Percentiles rank a stretch among this genome's conserved stretches.
Evolutionary conservation across 2,113 vertebrate species (phyloP).

Genomic region (Riparia riparia): DNA sequence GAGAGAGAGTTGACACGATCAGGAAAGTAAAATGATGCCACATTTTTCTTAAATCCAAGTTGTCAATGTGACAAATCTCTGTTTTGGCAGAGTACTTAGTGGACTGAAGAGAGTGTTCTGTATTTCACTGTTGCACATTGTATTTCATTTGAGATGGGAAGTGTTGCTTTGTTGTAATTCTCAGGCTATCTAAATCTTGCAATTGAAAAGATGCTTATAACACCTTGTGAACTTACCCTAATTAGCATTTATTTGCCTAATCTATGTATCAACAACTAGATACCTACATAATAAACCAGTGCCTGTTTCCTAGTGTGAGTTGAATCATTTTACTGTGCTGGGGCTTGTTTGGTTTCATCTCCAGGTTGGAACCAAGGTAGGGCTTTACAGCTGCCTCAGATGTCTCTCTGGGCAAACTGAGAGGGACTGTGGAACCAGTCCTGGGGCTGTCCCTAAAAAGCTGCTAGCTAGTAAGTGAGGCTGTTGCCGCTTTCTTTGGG

Average conservation of each 20-base stretch:
- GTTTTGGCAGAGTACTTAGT: not conserved
- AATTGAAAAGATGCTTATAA: not conserved
- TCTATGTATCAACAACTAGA: not conserved
- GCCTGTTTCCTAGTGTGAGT: rapidly evolving
- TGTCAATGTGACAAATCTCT: not conserved
- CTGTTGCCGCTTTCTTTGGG: not conserved
- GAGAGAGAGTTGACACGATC: not conserved
- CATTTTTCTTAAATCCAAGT: not conserved
- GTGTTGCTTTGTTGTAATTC: not conserved
- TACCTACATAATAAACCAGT: not conserved
- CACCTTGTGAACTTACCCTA: not conserved
- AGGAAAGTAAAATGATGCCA: not conserved
- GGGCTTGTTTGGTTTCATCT: not conserved
- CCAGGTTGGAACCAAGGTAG: not conserved
- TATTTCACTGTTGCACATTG: not conserved
- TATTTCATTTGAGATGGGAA: not conserved
- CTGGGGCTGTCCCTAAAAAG: not conserved
- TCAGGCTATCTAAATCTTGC: not conserved
- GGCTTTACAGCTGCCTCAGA: not conserved
- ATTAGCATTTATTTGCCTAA: conserved; percentile 18
- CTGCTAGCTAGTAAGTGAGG: not conserved
- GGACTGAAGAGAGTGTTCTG: not conserved
- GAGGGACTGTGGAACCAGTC: not conserved
- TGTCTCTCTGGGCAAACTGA: rapidly evolving
- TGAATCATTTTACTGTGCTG: not conserved